Percentiles rank a stretch among this genome's conserved stretches.
These are phyloP conservation scores for Sycon ciliatum DNA, from an alignment of 37 sponge, comb jelly and placozoan genomes.

Conservation along the genomic window DNA sequence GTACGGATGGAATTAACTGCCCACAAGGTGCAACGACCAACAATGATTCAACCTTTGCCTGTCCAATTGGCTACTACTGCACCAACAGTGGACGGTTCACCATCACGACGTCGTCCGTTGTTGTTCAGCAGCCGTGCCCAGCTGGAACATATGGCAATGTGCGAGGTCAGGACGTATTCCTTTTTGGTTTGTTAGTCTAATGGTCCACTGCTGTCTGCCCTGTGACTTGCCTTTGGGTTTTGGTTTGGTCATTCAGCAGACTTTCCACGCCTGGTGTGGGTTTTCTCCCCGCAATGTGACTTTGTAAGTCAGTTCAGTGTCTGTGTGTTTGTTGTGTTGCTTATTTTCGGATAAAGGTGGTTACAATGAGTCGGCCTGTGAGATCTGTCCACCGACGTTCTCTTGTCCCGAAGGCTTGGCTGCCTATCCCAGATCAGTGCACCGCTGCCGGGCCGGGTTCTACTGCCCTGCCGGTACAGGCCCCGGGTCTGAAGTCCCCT, in stretches of 20 bases:
- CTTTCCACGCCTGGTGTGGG: no score
- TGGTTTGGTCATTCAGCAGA: no score
- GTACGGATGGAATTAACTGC: not conserved
- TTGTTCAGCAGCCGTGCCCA: constrained; percentile 1
- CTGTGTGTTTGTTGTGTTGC: no score
- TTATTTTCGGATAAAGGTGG: no score
- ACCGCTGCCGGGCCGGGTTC: constrained; percentile 25
- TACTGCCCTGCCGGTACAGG: constrained; percentile 31
- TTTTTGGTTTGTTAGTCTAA: not conserved
- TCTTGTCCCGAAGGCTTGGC: not conserved
- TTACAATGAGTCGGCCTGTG: not conserved
- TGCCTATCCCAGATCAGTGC: not conserved
- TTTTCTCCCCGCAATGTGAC: no score
- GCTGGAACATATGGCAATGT: constrained; percentile 18
- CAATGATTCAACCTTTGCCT: not conserved
- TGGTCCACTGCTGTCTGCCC: no score
- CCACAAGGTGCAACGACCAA: constrained; percentile 2
- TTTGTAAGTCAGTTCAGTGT: no score
- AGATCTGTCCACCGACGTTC: not conserved
- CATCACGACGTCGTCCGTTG: not conserved
- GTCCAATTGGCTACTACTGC: not conserved
- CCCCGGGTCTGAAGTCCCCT: not conserved
- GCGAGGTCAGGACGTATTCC: not conserved
- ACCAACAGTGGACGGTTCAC: no score
- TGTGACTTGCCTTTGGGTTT: no score